Evolutionary conservation across 2,888 invertebrate genomes (phyloP).

Genomic region (Terebella lapidaria): DNA sequence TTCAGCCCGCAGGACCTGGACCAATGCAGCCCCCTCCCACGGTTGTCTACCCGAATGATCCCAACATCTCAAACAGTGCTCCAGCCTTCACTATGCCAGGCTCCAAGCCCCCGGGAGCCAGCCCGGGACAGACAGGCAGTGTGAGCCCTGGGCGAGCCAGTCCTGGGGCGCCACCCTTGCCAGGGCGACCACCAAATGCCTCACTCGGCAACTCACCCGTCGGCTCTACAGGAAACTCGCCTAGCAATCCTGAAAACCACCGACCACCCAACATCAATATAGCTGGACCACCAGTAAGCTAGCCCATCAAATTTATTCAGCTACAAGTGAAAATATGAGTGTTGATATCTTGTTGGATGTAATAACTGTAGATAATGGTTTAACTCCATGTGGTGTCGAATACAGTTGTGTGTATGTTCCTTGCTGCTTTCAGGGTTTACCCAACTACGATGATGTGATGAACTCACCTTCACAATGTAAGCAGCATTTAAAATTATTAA

Average conservation of each 20-base stretch:
- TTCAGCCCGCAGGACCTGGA: no score
- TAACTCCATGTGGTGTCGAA: no score
- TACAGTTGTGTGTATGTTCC: no score
- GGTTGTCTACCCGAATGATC: no score
- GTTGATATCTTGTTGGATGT: no score
- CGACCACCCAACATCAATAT: no score
- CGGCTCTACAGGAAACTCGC: background rate
- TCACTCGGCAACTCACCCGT: background rate
- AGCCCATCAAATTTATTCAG: background rate
- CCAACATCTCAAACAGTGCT: no score
- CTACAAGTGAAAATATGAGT: no score
- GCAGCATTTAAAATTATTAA: conserved; percentile 1
- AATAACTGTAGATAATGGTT: no score
- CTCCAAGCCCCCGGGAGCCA: background rate
- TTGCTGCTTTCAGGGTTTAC: conserved; percentile 7
- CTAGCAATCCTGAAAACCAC: background rate
- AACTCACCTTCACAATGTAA: conserved; percentile 4
- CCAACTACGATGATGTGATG: conserved; percentile 8
- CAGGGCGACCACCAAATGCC: background rate
- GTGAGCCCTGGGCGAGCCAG: background rate
- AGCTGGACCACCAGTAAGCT: background rate
- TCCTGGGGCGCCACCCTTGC: conserved; percentile 2
- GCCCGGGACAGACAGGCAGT: background rate
- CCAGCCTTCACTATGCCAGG: no score
- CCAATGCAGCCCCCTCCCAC: no score